Evolutionary conservation across 2,888 invertebrate genomes (phyloP), one percentile per base, ranked within the genome.

Genomic region (Hemaris fuciformis): DNA sequence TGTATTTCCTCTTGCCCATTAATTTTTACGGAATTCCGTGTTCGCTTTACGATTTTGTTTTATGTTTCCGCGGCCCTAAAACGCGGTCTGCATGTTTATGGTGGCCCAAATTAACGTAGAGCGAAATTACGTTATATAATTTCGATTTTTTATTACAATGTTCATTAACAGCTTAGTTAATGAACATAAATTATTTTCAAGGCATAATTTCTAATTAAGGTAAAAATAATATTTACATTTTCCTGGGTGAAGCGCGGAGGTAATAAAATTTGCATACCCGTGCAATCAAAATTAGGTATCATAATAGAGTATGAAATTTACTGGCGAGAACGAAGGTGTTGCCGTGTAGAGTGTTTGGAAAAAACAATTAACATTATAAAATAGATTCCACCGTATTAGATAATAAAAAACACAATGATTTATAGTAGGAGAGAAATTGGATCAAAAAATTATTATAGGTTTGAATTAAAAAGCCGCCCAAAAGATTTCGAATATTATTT

Each of bases 41-140:
- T 74, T 76, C 70, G 66, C 78, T 83, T 85, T 82, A 84, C 77
- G 77, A 73, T 61, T 70, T 62, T 69, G 70, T 77, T 85, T 85
- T 82, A 83, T 78, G 80, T 79, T 72, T 64, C 67, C 72, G 75
- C 70, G 72, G 70, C 74, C 72, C 75, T 76, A 77, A 81, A 78
- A 76, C 72, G 73, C 69, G 67, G 74, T 73, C 81, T 75, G 78
- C 75, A 74, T 76, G 76, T 81, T 83, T 83, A 80, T 74, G 75
- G 68, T 72, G 71, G 63, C 63, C 68, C 61, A 74, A 79, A 81
- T 81, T 80, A 74, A 81, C 79, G 78, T 69, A 68, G 65, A 68
- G 64, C 71, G 68, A 74, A 79, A 77, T 76, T 77, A 76, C 68
- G 66, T 71, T 63, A 56, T 62, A 66, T 70, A 72, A 71, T 68